A percentile compares a stretch with the other conserved stretches of the same genome.
Evolutionary conservation across 2,113 vertebrate genomes (phyloP).

Genomic region (Nesoenas mayeri): DNA sequence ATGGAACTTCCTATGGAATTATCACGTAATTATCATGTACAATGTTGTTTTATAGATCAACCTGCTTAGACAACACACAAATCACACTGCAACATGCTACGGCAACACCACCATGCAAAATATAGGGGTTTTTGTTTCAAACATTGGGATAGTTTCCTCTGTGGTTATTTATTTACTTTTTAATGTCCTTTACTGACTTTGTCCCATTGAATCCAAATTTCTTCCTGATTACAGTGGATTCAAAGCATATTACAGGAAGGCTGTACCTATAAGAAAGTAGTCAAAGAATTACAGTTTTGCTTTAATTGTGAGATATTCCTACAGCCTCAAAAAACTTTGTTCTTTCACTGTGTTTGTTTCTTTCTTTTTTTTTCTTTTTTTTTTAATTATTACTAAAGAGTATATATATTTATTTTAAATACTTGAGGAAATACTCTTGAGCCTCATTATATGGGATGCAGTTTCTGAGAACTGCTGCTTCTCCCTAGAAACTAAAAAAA

Average conservation of each 20-base stretch:
- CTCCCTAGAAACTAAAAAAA: conserved; percentile 33
- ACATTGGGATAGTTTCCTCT: conserved; percentile 32
- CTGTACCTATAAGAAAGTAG: conserved; percentile 60
- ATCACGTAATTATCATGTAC: not conserved
- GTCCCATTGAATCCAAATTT: conserved; percentile 54
- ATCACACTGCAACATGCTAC: conserved; percentile 60
- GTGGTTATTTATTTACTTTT: conserved; percentile 55
- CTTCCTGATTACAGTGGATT: conserved; percentile 52
- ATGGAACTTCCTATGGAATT: not conserved
- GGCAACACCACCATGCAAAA: conserved; percentile 70
- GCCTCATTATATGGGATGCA: not conserved
- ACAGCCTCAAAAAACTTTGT: conserved; percentile 5
- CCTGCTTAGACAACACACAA: conserved; percentile 50
- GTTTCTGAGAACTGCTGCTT: conserved; percentile 25
- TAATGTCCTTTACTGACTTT: conserved; percentile 44
- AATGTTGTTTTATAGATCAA: conserved; percentile 31
- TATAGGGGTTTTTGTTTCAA: conserved; percentile 69
- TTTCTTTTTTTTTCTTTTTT: not conserved
- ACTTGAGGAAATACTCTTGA: not conserved
- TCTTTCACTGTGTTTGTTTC: not conserved
- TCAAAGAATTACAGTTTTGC: conserved; percentile 46
- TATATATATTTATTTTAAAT: not conserved
- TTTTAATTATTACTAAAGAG: not conserved
- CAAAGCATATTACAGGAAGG: conserved; percentile 55
- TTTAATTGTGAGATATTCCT: conserved; percentile 27